A percentile compares a stretch with the other conserved stretches of the same genome.
Conservation (phyloP, 2,888 invertebrate genomes). For the Leucania comma region DNA sequence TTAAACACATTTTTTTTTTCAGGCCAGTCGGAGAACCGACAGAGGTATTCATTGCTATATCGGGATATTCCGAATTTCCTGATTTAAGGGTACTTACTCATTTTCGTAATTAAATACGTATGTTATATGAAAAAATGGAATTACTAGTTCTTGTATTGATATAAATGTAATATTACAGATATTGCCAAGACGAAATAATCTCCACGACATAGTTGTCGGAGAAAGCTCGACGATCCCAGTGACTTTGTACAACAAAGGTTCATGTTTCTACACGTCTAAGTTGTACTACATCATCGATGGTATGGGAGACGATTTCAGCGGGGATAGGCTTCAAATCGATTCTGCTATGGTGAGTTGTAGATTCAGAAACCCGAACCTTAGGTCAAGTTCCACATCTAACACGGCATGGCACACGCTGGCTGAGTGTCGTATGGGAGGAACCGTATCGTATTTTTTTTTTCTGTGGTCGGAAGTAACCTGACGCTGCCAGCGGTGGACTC, state of each 20-base stretch:
- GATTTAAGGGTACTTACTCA: conserved; percentile 74
- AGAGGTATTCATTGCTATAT: conserved; percentile 81
- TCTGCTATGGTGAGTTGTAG: conserved; percentile 76
- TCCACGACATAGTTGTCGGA: conserved; percentile 83
- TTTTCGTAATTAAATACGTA: background rate
- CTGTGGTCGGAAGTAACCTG: no score
- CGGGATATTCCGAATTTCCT: conserved; percentile 85
- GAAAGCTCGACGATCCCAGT: conserved; percentile 72
- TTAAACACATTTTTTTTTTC: conserved; percentile 54
- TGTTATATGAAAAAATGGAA: background rate
- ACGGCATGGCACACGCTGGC: background rate
- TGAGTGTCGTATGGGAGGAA: background rate
- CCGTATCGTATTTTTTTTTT: no score
- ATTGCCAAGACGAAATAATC: conserved; percentile 79
- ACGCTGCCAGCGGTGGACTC: no score
- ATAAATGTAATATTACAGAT: conserved; percentile 71
- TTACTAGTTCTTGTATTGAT: background rate
- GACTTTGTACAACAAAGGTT: conserved; percentile 82
- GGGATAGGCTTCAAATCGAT: conserved; percentile 81
- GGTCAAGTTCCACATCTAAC: background rate
- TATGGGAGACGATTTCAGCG: conserved; percentile 81
- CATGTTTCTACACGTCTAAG: conserved; percentile 84
- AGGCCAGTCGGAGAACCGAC: conserved; percentile 85
- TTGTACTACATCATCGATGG: conserved; percentile 79
- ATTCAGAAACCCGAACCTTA: background rate